Evolutionary conservation across 2,888 invertebrate genomes (phyloP).

Genomic region (Diaperis boleti): DNA sequence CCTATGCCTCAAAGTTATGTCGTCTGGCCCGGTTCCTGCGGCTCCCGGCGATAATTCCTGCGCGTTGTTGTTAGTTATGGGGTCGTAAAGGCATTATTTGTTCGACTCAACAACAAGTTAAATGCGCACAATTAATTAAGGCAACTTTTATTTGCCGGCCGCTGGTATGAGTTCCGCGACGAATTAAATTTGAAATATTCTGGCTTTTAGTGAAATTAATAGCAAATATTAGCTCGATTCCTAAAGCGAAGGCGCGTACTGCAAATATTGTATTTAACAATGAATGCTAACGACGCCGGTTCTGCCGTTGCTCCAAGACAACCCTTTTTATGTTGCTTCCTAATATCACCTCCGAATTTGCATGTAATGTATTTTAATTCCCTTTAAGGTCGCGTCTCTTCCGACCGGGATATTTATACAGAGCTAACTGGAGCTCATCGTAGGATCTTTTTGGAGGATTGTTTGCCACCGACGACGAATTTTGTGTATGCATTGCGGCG

Average conservation of each 20-base stretch:
- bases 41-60: neutral
- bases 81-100: slow-evolving; percentile 8
- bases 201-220: slow-evolving; percentile 60
- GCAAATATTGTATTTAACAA: slow-evolving; percentile 61
- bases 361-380: slow-evolving; percentile 61
- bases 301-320: slow-evolving; percentile 52
- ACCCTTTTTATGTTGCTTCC: slow-evolving; percentile 58
- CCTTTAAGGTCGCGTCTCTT: slow-evolving; percentile 44
- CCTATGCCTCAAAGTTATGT: neutral
- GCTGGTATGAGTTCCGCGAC: slow-evolving; percentile 45
- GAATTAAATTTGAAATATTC: slow-evolving; percentile 54
- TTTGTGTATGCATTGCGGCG: slow-evolving; percentile 24
- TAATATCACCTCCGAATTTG: slow-evolving; percentile 59
- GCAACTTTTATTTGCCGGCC: slow-evolving; percentile 29
- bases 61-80: slow-evolving; percentile 5
- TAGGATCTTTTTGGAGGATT: slow-evolving; percentile 26
- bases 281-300: slow-evolving; percentile 59
- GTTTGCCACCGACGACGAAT: slow-evolving; percentile 29
- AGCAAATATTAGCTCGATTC: slow-evolving; percentile 60
- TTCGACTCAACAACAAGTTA: slow-evolving; percentile 19
- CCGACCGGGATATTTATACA: slow-evolving; percentile 40
- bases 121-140: slow-evolving; percentile 29
- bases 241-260: slow-evolving; percentile 58
- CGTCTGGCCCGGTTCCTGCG: neutral
- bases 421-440: slow-evolving; percentile 30